These are phyloP conservation scores for Leucoraja erinaceus DNA, from an alignment of 2,113 vertebrate genomes.

Conservation along the genomic window DNA sequence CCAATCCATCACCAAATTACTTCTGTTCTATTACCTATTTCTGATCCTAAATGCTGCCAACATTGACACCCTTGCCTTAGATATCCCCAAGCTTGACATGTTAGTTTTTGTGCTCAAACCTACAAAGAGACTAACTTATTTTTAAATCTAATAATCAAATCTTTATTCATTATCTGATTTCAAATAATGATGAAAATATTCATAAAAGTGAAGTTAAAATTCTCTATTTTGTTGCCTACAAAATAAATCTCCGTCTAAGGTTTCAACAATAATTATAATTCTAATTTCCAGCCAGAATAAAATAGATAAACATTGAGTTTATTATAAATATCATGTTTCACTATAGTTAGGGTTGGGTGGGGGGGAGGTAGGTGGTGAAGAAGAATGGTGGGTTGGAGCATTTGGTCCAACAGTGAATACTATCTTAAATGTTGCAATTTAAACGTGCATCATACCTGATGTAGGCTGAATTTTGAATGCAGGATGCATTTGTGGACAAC, in stretches of 20 bases:
- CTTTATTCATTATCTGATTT: background rate
- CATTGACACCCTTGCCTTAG: too few species aligned
- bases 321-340: background rate
- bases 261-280: background rate
- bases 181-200: background rate
- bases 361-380: too few species aligned
- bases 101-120: too few species aligned
- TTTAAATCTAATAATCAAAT: too few species aligned
- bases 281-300: background rate
- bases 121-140: too few species aligned
- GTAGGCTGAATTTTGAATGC: slow-evolving; percentile 71
- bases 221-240: background rate
- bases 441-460: slow-evolving; percentile 59
- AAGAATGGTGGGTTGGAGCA: background rate
- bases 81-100: too few species aligned
- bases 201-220: background rate
- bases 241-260: background rate
- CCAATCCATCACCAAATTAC: too few species aligned
- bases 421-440: background rate
- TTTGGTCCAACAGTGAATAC: background rate
- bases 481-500: slow-evolving; percentile 64
- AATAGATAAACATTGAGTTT: background rate
- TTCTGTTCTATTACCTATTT: too few species aligned
- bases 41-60: too few species aligned
- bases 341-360: background rate